A percentile compares a stretch with the other conserved stretches of the same genome.
Evolutionary conservation across 2,113 vertebrate species (phyloP).

Genomic region (Natator depressus): DNA sequence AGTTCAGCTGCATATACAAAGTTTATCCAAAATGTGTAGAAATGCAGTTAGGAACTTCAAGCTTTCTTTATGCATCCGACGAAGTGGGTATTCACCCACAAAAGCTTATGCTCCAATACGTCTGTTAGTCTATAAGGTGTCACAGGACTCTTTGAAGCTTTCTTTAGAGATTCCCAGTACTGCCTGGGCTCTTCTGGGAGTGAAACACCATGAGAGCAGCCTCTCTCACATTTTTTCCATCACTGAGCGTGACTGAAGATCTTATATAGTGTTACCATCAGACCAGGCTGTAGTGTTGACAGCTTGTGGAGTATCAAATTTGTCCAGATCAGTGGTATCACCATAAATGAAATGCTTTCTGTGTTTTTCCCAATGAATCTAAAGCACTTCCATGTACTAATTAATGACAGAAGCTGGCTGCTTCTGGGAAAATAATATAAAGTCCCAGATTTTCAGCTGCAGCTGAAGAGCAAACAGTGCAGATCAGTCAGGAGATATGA

Average conservation of each 20-base stretch:
- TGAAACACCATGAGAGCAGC: neutral
- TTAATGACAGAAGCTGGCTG: constrained; percentile 65
- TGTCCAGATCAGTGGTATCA: constrained; percentile 36
- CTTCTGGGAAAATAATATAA: constrained; percentile 69
- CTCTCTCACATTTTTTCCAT: neutral
- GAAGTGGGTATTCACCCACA: too few species aligned
- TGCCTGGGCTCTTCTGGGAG: neutral
- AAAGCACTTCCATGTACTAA: constrained; percentile 58
- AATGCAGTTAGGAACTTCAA: neutral
- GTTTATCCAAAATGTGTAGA: neutral
- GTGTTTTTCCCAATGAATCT: constrained; percentile 41
- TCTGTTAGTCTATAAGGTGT: too few species aligned
- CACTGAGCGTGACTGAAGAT: constrained; percentile 11
- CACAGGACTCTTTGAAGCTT: neutral
- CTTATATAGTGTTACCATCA: constrained; percentile 38
- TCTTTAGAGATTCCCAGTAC: neutral
- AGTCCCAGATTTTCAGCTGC: constrained; percentile 73
- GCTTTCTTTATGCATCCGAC: neutral
- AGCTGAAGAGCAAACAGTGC: constrained; percentile 67
- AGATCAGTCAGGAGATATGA: constrained; percentile 71
- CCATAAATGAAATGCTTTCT: constrained; percentile 42
- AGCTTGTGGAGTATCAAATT: constrained; percentile 46
- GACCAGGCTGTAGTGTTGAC: constrained; percentile 43
- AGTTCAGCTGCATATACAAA: neutral
- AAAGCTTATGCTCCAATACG: too few species aligned